Conservation (phyloP, 2,113 vertebrate species). For the Chloropsis hardwickii region DNA sequence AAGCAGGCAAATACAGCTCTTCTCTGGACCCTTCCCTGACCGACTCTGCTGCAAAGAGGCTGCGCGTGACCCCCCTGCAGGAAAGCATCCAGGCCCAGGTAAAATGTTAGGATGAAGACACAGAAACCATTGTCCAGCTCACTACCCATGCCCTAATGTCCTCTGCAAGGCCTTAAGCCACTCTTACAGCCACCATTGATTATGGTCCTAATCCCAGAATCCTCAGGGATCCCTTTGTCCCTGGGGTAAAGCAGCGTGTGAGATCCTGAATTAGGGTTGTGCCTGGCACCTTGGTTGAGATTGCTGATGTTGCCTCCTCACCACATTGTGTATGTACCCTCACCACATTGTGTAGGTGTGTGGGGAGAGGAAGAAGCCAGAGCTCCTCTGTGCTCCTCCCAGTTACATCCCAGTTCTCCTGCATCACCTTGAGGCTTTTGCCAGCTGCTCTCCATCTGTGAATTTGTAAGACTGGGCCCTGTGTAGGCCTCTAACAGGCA, state of each 20-base stretch:
- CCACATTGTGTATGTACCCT: neutral
- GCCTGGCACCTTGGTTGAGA: neutral
- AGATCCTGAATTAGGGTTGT: neutral
- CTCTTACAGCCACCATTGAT: neutral
- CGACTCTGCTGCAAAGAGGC: slow-evolving; percentile 61
- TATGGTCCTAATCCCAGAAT: neutral
- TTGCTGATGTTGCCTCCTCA: neutral
- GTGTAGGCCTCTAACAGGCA: neutral
- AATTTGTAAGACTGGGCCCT: neutral
- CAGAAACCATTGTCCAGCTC: neutral
- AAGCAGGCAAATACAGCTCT: slow-evolving; percentile 82
- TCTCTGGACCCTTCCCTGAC: slow-evolving; percentile 76
- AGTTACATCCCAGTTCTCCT: neutral
- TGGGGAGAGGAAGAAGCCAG: neutral
- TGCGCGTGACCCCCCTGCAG: slow-evolving; percentile 71
- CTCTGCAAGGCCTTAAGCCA: neutral
- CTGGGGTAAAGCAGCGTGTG: neutral
- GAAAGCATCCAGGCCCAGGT: slow-evolving; percentile 87
- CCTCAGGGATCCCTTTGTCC: neutral
- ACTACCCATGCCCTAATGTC: neutral
- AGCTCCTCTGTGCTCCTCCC: neutral
- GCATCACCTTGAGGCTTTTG: neutral
- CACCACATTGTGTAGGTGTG: neutral
- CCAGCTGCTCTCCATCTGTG: neutral
- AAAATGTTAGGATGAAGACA: neutral